Conservation (phyloP, 2,797 vertebrate genomes). For the Merluccius polli region DNA sequence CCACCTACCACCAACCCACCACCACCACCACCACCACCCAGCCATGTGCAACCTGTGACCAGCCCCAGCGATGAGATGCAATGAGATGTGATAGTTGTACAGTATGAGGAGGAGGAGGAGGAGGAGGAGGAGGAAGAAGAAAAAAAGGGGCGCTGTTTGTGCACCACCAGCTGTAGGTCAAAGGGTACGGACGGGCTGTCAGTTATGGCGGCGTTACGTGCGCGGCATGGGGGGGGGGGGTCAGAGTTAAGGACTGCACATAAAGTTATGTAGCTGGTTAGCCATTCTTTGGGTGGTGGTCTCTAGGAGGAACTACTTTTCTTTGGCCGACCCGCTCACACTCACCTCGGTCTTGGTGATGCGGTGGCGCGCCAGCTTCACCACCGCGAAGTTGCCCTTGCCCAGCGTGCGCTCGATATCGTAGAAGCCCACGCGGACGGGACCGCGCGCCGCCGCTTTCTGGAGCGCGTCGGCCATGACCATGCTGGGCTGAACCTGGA, state of each 20-base stretch:
- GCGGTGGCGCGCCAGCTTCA: constrained; percentile 94
- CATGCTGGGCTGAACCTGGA: constrained; percentile 84
- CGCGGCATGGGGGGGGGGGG: too few species aligned
- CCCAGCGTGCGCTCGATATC: constrained; percentile 98
- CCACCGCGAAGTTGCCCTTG: constrained; percentile 97
- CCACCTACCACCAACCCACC: too few species aligned
- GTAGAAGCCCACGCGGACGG: constrained; percentile 97
- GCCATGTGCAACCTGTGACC: too few species aligned
- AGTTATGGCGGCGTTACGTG: too few species aligned
- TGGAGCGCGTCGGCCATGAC: constrained; percentile 97
- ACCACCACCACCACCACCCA: too few species aligned
- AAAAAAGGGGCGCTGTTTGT: not conserved
- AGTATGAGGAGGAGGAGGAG: not conserved
- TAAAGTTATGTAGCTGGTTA: constrained; percentile 72
- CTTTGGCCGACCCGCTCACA: constrained; percentile 36
- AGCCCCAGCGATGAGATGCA: not conserved
- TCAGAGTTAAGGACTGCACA: constrained; percentile 36
- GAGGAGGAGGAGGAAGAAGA: too few species aligned
- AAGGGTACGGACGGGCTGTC: not conserved
- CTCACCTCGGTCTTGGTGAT: constrained; percentile 98
- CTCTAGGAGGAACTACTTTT: constrained; percentile 52
- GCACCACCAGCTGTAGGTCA: not conserved
- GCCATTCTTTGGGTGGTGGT: constrained; percentile 21
- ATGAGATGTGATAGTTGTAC: not conserved
- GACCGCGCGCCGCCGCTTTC: constrained; percentile 84